phyloP scores from a whole-genome alignment of 2,888 invertebrate genomes.

The Chaitophorus viminalis region DNA sequence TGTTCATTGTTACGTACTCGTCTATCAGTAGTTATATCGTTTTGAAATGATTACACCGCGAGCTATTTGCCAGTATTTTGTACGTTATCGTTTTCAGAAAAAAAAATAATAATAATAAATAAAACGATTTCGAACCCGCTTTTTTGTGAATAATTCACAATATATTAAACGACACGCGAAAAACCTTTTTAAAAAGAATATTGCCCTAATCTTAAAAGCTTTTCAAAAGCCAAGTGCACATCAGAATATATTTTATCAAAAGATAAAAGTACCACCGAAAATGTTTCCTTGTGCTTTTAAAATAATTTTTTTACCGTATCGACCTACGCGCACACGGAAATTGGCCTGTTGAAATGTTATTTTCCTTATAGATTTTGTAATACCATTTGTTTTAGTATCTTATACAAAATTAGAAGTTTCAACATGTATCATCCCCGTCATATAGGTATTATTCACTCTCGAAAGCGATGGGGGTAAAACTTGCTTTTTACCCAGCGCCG shows the following conservation, averaged over 20 bases:
- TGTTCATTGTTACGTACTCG: too few species aligned
- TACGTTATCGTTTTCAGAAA: background rate
- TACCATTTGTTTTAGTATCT: conserved; percentile 23
- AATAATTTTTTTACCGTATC: background rate
- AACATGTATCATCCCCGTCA: conserved; percentile 1
- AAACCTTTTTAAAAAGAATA: conserved; percentile 25
- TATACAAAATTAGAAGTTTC: background rate
- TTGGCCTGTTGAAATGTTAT: conserved; percentile 7
- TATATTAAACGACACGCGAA: conserved; percentile 11
- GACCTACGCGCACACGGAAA: background rate
- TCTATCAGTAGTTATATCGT: background rate
- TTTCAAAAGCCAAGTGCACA: conserved; percentile 9
- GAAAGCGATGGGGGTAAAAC: background rate
- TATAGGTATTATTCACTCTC: conserved; percentile 11
- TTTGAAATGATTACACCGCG: background rate
- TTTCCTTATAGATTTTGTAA: background rate
- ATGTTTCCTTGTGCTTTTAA: background rate
- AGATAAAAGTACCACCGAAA: conserved; percentile 13
- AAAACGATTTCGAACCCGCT: background rate
- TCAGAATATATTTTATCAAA: conserved; percentile 17
- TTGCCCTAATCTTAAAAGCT: conserved; percentile 36
- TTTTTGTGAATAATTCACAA: conserved; percentile 6
- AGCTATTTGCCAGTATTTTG: background rate
- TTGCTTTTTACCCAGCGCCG: background rate
- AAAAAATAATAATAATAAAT: background rate